Evolutionary conservation across 2,797 vertebrate species (phyloP).

Genomic region (Argentina silus): DNA sequence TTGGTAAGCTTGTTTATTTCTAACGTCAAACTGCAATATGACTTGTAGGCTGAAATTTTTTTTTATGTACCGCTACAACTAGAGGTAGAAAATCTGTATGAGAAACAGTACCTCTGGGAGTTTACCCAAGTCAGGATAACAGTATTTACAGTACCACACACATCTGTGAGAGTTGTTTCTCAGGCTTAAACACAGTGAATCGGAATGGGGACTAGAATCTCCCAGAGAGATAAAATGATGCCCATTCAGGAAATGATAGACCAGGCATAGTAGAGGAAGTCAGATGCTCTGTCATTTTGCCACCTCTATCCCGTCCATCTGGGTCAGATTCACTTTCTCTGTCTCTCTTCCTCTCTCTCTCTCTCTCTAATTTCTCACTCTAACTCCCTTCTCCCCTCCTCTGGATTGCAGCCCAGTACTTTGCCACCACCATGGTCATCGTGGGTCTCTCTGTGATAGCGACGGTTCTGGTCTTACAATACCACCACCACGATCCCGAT

Average conservation of each 20-base stretch:
- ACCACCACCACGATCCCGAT: constrained; percentile 79
- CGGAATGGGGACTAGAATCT: not conserved
- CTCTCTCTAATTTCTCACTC: not conserved
- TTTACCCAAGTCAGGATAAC: not conserved
- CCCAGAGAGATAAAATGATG: not conserved
- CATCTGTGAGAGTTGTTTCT: not conserved
- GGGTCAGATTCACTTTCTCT: not conserved
- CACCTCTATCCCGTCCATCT: not conserved
- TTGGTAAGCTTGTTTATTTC: constrained; percentile 80
- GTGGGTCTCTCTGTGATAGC: constrained; percentile 80
- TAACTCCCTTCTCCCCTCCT: not conserved
- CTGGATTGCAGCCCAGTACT: constrained; percentile 73
- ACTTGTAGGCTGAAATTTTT: not conserved
- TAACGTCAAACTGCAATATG: constrained; percentile 13
- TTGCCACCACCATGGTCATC: constrained; percentile 81
- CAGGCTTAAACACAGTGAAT: not conserved
- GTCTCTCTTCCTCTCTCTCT: not conserved
- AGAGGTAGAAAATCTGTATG: too few species aligned
- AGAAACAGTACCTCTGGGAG: too few species aligned
- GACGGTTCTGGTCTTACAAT: constrained; percentile 80
- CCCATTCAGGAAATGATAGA: not conserved
- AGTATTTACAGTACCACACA: not conserved
- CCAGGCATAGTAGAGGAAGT: not conserved
- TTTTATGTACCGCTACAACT: too few species aligned
- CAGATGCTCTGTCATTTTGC: not conserved